Conservation (phyloP, 1,140 invertebrate species). For the Adelges cooleyi region DNA sequence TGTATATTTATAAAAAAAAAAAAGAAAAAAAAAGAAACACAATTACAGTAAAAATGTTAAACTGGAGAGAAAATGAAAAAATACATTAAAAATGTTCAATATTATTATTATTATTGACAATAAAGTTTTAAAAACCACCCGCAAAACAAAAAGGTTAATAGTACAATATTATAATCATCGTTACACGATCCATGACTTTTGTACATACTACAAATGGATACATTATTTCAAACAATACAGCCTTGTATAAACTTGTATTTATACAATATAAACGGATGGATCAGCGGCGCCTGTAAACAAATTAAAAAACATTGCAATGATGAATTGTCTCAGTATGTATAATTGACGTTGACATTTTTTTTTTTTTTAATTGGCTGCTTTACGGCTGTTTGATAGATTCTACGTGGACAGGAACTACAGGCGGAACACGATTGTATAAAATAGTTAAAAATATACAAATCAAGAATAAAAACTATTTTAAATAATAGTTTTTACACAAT, state of each 20-base stretch:
- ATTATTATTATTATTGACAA: not conserved
- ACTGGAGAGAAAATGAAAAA: slow-evolving; percentile 20
- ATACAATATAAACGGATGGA: slow-evolving; percentile 26
- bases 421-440: too few relatives aligned
- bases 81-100: slow-evolving; percentile 3
- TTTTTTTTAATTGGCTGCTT: slow-evolving; percentile 19
- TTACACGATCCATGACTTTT: slow-evolving; percentile 1
- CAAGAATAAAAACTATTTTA: too few relatives aligned
- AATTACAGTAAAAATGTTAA: slow-evolving; percentile 1
- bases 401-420: slow-evolving; percentile 10
- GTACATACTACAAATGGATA: slow-evolving; percentile 20
- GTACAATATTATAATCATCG: slow-evolving; percentile 3
- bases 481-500: too few relatives aligned
- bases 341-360: too few relatives aligned
- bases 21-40: not conserved
- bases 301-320: slow-evolving; percentile 25
- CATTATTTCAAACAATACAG: slow-evolving; percentile 24
- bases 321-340: too few relatives aligned
- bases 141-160: slow-evolving; percentile 3
- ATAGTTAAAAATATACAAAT: too few relatives aligned
- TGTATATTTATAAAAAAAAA: too few relatives aligned
- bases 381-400: slow-evolving; percentile 5
- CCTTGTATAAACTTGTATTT: slow-evolving; percentile 26
- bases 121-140: slow-evolving; percentile 14
- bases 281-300: slow-evolving; percentile 27